Percentiles rank a stretch among this genome's conserved stretches.
Conservation (phyloP, 92 coral and sea anemone genomes). For the Paramuricea clavata region DNA sequence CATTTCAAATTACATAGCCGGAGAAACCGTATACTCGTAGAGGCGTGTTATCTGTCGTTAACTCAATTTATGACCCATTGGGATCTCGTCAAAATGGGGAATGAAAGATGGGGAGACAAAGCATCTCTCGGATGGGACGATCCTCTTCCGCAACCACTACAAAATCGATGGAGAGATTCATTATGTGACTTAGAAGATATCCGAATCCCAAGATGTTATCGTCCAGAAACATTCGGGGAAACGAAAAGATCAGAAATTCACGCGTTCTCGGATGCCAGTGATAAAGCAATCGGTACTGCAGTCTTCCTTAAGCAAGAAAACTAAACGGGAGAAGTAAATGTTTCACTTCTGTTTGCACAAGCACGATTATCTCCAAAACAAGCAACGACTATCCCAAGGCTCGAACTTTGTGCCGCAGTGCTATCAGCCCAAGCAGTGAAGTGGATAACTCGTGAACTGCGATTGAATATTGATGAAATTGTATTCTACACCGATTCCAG, state of each 20-base stretch:
- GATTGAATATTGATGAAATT: slow-evolving; percentile 1
- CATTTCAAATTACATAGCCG: not conserved
- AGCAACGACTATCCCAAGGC: slow-evolving; percentile 31
- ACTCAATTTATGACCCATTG: slow-evolving; percentile 1
- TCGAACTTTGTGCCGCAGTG: slow-evolving; percentile 47
- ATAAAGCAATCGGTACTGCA: slow-evolving; percentile 20
- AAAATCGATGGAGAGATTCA: slow-evolving; percentile 11
- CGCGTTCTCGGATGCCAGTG: slow-evolving; percentile 44
- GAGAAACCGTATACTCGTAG: slow-evolving; percentile 16
- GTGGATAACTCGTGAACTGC: slow-evolving; percentile 13
- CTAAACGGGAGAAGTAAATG: not conserved
- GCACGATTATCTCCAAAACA: not conserved
- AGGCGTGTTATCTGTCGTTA: not conserved
- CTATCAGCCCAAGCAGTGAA: slow-evolving; percentile 24
- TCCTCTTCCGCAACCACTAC: not conserved
- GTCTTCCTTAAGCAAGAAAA: not conserved
- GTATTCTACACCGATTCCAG: slow-evolving; percentile 45
- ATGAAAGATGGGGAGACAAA: not conserved
- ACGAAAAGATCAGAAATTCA: slow-evolving; percentile 14
- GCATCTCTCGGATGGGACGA: too few species aligned
- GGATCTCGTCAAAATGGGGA: not conserved
- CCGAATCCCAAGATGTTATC: slow-evolving; percentile 20
- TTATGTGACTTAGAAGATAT: not conserved
- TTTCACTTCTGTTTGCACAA: slow-evolving; percentile 40
- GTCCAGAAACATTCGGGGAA: slow-evolving; percentile 3